A percentile compares a stretch with the other conserved stretches of the same genome.
These are phyloP conservation scores for Coregonus sp. DNA, from an alignment of 2,797 vertebrate species.

Conservation along the genomic window DNA sequence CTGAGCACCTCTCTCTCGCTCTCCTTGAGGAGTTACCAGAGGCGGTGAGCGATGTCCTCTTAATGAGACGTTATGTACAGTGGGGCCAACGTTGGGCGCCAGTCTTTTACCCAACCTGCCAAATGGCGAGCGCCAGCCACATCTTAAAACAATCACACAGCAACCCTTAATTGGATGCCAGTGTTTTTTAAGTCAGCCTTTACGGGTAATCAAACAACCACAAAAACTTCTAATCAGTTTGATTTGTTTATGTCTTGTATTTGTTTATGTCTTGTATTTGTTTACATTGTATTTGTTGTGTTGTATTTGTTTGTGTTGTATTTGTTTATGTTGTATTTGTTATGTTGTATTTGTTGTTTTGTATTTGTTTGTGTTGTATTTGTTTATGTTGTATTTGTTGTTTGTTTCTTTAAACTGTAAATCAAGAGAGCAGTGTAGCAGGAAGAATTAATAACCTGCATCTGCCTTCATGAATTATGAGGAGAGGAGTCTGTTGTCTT, in stretches of 20 bases:
- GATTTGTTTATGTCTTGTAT: conserved; percentile 62
- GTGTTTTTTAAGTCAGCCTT: conserved; percentile 58
- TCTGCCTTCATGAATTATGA: conserved; percentile 73
- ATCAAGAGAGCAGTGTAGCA: conserved; percentile 65
- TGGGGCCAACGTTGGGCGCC: conserved; percentile 69
- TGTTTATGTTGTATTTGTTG: conserved; percentile 17
- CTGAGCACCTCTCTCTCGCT: conserved; percentile 56
- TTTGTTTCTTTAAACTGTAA: conserved; percentile 70
- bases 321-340: too few relatives aligned
- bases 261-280: too few relatives aligned
- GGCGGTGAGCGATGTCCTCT: conserved; percentile 88
- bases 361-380: too few relatives aligned
- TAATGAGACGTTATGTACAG: conserved; percentile 84
- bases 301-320: too few relatives aligned
- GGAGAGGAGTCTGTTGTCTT: conserved; percentile 51
- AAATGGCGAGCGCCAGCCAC: conserved; percentile 62
- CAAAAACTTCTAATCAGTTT: conserved; percentile 63
- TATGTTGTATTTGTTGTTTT: too few relatives aligned
- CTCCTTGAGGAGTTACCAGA: conserved; percentile 84
- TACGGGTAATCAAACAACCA: conserved; percentile 20
- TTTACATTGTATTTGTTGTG: too few relatives aligned
- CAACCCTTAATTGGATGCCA: conserved; percentile 86
- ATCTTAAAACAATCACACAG: conserved; percentile 84
- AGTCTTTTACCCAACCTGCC: conserved; percentile 71
- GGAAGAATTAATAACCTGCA: conserved; percentile 70